Evolutionary conservation across 2,888 invertebrate genomes (phyloP), one percentile per base, ranked within the genome.

Genomic region (Agrochola macilenta): DNA sequence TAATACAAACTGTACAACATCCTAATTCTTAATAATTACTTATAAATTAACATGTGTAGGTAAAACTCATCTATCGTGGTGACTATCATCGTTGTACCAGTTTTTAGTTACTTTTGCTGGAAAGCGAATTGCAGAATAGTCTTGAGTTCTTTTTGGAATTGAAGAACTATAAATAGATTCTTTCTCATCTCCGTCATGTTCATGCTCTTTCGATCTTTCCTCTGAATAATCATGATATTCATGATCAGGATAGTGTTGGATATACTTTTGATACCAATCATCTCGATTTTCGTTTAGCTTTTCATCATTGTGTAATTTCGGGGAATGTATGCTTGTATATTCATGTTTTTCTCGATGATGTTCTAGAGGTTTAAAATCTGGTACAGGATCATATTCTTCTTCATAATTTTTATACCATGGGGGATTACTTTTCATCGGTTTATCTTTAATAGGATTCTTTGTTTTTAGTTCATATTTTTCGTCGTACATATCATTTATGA

Each of bases 1-100:
- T 76, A 63, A 73, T 76, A 69, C 43, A 65, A 72, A 75, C 83
- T 85, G 83, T 83, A 84, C 84, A 83, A 71, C 20, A 63, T 69
- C 54, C 52, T 85, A 78, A 61, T 76, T 78, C 23, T 2, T 61
- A 61, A 46, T 46, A 46, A 14, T 26, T 66, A 70, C 49, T 54
- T 57, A 26, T 63, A 52, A 46, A 64, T 39, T 4, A 49, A 54
- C 39, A 66, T 35, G 30, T 52, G n/a, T 43, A 30, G 26, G 14
- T 26, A 52, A 14, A 65, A 74, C 2, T 73, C n/a, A 79, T 69
- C 83, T 84, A 61, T 77, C 54, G 12, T 70, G 63, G 2, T 66
- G 63, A 74, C 69, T 74, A 7, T 65, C 75, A 64, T 81, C 75
- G 30, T 60, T 61, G 54, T 75, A 82, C 83, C 78, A 85, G 54